A percentile compares a stretch with the other conserved stretches of the same genome.
Evolutionary conservation across 2,888 invertebrate species (phyloP).

Genomic region (Altica lythri): DNA sequence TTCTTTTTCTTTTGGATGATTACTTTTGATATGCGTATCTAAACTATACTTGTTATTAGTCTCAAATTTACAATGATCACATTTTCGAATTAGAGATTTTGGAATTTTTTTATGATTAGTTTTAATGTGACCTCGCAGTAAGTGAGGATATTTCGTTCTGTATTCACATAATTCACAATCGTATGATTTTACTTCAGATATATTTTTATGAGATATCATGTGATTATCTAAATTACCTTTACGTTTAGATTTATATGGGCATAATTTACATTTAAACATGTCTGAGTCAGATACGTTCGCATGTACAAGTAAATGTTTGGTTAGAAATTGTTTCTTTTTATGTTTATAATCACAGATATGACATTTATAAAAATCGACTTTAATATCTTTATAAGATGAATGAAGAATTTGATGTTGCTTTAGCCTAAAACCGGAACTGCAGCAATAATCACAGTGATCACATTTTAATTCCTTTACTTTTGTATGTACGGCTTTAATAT

Average conservation of each 20-base stretch:
- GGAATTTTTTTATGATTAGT: conserved; percentile 2
- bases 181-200: background rate
- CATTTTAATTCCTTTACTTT: background rate
- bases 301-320: background rate
- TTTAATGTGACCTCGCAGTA: conserved; percentile 9
- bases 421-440: background rate
- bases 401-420: background rate
- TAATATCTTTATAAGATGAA: background rate
- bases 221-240: background rate
- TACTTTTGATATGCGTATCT: background rate
- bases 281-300: background rate
- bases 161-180: conserved; percentile 14
- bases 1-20: conserved; percentile 1
- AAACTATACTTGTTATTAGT: conserved; percentile 1
- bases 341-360: background rate
- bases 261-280: background rate
- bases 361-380: background rate
- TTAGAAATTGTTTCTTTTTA: background rate
- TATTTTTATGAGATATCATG: conserved; percentile 1
- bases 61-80: background rate
- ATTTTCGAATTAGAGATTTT: background rate
- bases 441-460: background rate
- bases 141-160: conserved; percentile 12
- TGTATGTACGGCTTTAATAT: background rate
- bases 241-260: conserved; percentile 10